Base-by-base conservation (phyloP, 2,113 vertebrate genomes). In the Aplodontia rufa region DNA sequence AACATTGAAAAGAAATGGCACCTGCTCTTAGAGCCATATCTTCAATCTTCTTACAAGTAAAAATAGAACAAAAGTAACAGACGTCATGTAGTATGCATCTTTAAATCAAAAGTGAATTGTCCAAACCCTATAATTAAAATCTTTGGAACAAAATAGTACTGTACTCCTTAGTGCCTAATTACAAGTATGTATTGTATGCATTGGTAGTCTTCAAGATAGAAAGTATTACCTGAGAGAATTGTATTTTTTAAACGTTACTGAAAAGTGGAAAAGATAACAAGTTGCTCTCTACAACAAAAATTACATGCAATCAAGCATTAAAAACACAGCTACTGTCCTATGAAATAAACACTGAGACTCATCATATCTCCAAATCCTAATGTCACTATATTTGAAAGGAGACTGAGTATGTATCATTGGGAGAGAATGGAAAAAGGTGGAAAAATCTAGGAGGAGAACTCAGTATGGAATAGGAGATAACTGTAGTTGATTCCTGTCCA, bases 301-400 rank as follows among this genome's bases (percentile, higher is more conserved):
- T 62, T 89, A 78, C 8, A 58, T 24, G 26, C 66, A 95, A 71
- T n/a, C 47, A 96, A 93, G 51, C 47, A 90, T 74, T 95, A 45
- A 92, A 97, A 95, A 94, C 69, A 93, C 93, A 95, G 55, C 47
- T 76, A 84, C 30, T 76, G 22, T 76, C 64, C 80, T 86, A 79
- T 87, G 42, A 93, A 94, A 94, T 55, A 86, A 35, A 95, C n/a
- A 74, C 26, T 26, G 42, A 76, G 8, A 88, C 88, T 82, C 74
- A 93, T 60, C 85, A 47, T 49, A 74, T 81, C 17, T 28, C 62
- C 8, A 51, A 55, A 60, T 71, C 82, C 87, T 86, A 74, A 30
- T 20, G 72, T 69, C 37, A 82, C 35, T 55, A 10, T 42, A 75
- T 79, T 37, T 62, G 12, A 71, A 47, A 66, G 45, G 22, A 37